phyloP scores from a whole-genome alignment of 2,797 vertebrate species.

The Apogon hyalosoma region DNA sequence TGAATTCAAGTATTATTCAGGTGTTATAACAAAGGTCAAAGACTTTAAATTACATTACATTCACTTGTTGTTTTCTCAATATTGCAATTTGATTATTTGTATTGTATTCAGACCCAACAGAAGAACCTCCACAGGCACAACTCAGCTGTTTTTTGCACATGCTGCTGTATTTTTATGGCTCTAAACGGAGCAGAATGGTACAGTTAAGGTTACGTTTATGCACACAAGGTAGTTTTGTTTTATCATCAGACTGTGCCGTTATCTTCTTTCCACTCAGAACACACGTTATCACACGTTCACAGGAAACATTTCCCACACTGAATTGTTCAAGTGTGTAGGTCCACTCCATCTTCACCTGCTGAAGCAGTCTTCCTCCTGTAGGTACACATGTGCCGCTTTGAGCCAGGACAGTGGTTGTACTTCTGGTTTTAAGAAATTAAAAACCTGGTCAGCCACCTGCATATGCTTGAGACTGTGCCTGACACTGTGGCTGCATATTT shows the following conservation, averaged over 20 bases:
- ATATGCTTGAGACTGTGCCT: background rate
- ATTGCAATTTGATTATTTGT: too few species aligned
- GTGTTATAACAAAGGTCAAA: too few species aligned
- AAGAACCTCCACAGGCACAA: background rate
- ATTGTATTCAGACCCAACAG: too few species aligned
- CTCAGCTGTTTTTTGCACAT: background rate
- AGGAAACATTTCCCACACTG: constrained; percentile 26
- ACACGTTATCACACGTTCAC: background rate
- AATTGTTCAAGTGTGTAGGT: constrained; percentile 28
- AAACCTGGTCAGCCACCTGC: constrained; percentile 8
- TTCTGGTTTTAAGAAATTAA: constrained; percentile 14
- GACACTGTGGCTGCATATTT: constrained; percentile 3
- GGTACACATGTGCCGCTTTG: constrained; percentile 1
- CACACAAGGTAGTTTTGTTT: constrained; percentile 35
- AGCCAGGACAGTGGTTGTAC: background rate
- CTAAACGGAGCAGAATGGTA: constrained; percentile 4
- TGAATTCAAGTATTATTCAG: too few species aligned
- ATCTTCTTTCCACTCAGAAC: constrained; percentile 18
- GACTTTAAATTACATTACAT: too few species aligned
- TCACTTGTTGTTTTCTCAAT: too few species aligned
- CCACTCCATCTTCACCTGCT: constrained; percentile 20
- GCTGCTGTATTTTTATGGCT: constrained; percentile 1
- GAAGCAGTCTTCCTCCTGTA: constrained; percentile 26
- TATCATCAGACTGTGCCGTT: background rate
- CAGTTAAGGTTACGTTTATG: constrained; percentile 29